Evolutionary conservation across 2,797 vertebrate genomes (phyloP), one percentile per base, ranked within the genome.

Genomic region (Macropus fuliginosus): DNA sequence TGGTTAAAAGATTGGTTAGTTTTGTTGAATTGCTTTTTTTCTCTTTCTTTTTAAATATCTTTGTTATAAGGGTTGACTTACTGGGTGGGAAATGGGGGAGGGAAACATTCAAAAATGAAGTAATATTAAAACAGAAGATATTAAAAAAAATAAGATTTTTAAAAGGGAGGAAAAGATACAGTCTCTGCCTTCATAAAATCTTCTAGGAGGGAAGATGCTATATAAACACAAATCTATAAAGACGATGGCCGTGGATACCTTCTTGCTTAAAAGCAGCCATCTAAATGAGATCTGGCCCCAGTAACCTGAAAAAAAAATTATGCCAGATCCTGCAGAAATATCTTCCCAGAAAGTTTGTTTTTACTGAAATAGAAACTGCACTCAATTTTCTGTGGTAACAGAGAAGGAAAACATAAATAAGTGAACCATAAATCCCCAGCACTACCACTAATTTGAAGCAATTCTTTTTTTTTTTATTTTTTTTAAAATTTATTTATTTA

Each of bases 261-360:
- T 46, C 50, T 90, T 81, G 21, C n/a, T 94, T 94, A 92, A 92
- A 0, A 54, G 92, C 24, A 95, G 62, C 40, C 31, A 90, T 54
- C 46, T 94, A 90, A 57, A 95, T 90, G 3, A 95, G 40, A 81
- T 46, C 74, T 81, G 40, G 8, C 3, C 46, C 56, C 31, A 92
- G 31, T 4, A 0, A 29, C 59, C 40, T 59, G 91, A n/a, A 52
- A 95, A 40, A 66, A 93, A 91, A 74, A 59, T 24, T 27, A 59
- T 62, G 55, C 59, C 0, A 92, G 8, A 46, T 81, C 74, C 27
- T 46, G 21, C 40, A 81, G 21, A 81, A 81, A 46, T 13, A 46
- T 81, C n/a, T 81, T 46, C 40, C 74, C 9, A 81, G 74, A 11
- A 81, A 81, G 40, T 81, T 46, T 46, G 21, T 46, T 81, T 81